Evolutionary conservation across 2,113 vertebrate genomes (phyloP).

Genomic region (Talpa occidentalis): DNA sequence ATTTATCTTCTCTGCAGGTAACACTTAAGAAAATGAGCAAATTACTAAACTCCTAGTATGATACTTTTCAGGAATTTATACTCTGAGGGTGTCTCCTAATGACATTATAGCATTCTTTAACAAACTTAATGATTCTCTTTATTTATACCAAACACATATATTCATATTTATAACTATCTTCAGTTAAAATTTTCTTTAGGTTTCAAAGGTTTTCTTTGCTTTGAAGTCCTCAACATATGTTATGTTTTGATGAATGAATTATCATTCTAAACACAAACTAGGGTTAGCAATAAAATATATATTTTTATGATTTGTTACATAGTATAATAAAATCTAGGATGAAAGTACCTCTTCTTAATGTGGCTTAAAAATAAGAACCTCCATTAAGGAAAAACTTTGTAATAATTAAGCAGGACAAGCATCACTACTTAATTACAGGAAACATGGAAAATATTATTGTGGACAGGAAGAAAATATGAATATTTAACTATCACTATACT

Average conservation of each 20-base stretch:
- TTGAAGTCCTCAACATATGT: neutral
- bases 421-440: neutral
- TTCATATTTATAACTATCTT: neutral
- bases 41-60: neutral
- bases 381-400: neutral
- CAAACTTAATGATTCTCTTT: neutral
- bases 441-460: neutral
- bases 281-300: neutral
- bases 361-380: neutral
- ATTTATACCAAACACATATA: neutral
- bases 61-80: neutral
- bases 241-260: neutral
- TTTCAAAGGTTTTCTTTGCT: neutral
- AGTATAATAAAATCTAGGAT: neutral
- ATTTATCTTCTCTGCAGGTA: neutral
- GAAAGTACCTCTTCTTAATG: neutral
- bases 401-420: slow-evolving; percentile 16
- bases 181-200: neutral
- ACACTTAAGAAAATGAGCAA: neutral
- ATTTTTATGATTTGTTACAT: neutral
- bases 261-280: neutral
- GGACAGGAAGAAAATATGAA: neutral
- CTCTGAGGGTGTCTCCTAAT: neutral
- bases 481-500: neutral
- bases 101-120: neutral